Percentiles rank a stretch among this genome's conserved stretches.
Evolutionary conservation across 2,113 vertebrate species (phyloP).

Genomic region (Diphyllodes magnificus): DNA sequence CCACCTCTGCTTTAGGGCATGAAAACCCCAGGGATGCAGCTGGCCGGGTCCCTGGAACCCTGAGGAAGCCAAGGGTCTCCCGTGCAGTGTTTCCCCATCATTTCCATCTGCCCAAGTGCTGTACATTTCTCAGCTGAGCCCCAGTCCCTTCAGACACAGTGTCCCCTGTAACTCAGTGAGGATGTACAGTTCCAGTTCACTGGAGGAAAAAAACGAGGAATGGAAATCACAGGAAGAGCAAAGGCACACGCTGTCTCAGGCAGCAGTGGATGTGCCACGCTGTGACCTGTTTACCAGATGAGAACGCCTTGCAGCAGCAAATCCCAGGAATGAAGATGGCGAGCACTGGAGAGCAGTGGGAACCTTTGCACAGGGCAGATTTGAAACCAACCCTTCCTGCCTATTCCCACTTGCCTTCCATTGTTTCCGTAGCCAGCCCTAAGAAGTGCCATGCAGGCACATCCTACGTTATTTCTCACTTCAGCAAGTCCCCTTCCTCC

Average conservation of each 20-base stretch:
- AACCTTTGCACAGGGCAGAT: neutral
- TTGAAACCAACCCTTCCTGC: constrained; percentile 6
- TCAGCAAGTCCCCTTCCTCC: constrained; percentile 45
- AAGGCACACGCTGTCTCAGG: neutral
- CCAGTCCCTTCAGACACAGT: neutral
- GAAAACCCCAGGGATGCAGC: neutral
- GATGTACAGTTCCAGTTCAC: neutral
- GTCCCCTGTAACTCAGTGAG: neutral
- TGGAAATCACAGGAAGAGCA: neutral
- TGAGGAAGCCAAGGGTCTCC: neutral
- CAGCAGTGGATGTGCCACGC: neutral
- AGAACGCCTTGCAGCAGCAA: neutral
- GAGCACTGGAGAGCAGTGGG: neutral
- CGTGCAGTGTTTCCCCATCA: rapidly evolving
- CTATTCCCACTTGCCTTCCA: constrained; percentile 23
- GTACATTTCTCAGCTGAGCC: neutral
- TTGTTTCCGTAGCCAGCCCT: constrained; percentile 29
- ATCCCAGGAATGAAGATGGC: neutral
- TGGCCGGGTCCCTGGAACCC: neutral
- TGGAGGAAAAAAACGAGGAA: neutral
- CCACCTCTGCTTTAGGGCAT: neutral
- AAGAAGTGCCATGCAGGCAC: neutral
- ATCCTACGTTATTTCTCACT: constrained; percentile 37
- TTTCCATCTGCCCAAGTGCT: neutral
- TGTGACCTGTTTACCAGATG: neutral